Evolutionary conservation across 2,113 vertebrate species (phyloP).

Genomic region (Agelaius tricolor): DNA sequence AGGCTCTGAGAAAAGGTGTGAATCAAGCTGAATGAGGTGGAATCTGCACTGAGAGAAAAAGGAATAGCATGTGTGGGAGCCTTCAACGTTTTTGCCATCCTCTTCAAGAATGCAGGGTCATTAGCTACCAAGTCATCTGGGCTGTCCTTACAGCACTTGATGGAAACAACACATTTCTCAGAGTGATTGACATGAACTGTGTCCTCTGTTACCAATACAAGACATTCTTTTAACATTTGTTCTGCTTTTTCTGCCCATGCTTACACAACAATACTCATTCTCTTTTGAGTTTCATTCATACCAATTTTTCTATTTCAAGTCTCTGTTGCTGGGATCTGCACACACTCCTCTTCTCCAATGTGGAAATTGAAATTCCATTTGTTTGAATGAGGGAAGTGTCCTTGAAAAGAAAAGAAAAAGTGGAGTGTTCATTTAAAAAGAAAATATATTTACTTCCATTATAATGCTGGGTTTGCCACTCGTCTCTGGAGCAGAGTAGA

Average conservation of each 20-base stretch:
- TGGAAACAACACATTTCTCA: conserved; percentile 47
- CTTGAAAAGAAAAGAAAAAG: background rate
- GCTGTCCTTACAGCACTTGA: background rate
- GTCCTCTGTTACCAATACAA: background rate
- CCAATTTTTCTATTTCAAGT: background rate
- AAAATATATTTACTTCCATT: background rate
- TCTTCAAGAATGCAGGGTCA: background rate
- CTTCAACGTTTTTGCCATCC: conserved; percentile 3
- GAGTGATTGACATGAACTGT: background rate
- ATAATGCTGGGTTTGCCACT: background rate
- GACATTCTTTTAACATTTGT: background rate
- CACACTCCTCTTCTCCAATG: background rate
- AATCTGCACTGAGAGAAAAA: background rate
- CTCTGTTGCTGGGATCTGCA: background rate
- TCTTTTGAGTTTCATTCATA: background rate
- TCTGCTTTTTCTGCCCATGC: background rate
- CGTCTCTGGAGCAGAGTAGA: background rate
- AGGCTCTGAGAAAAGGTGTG: background rate
- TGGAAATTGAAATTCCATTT: background rate
- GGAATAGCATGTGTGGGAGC: background rate
- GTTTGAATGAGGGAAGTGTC: background rate
- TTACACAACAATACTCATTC: background rate
- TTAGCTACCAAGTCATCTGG: background rate
- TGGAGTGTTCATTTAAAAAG: background rate
- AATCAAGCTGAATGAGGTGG: background rate